Evolutionary conservation across 2,797 vertebrate species (phyloP), one percentile per base, ranked within the genome.

Genomic region (Poecile montanus): DNA sequence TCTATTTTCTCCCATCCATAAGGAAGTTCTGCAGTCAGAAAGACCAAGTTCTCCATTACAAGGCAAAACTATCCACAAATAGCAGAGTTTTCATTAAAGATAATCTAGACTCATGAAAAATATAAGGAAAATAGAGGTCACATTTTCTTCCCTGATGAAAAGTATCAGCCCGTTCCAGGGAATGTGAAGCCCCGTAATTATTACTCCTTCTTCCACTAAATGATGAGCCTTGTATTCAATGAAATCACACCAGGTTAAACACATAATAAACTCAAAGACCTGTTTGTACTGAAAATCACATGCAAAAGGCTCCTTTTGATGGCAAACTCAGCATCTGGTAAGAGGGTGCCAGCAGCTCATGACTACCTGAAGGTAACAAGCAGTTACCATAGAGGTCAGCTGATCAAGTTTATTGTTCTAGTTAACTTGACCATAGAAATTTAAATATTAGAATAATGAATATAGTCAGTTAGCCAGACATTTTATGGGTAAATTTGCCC

Each of bases 1-100:
- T 99, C 99, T 88, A 99, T 99, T 98, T 98, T 99, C 97, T 99
- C 99, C 99, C 99, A 99, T 91, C 99, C 99, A 47, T 99, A 99
- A 65, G 99, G 99, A 97, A 99, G 98, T 97, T 99, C 99, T 99
- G 97, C 8, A 97, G 97, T 73, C 65, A 96, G 65, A 97, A 65
- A 92, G 40, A 88, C 62, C 84, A 78, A 85, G 73, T 74, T 93
- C 29, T 66, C 78, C 71, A 81, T 57, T 72, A 40, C 23, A 79
- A 16, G 19, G 47, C 58, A 68, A 85, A 94, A 63, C 12, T 48
- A 50, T 7, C 44, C 3, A 51, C 70, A 83, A 79, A 30, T 26
- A 54, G 4, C 79, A 67, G 44, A 68, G 48, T 58, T 86, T 57
- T 80, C 27, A 36, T 2, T 34, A 78, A 92, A 63, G 48, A 85